Evolutionary conservation across 1,140 invertebrate species (phyloP).

Genomic region (Aphidius gifuensis): DNA sequence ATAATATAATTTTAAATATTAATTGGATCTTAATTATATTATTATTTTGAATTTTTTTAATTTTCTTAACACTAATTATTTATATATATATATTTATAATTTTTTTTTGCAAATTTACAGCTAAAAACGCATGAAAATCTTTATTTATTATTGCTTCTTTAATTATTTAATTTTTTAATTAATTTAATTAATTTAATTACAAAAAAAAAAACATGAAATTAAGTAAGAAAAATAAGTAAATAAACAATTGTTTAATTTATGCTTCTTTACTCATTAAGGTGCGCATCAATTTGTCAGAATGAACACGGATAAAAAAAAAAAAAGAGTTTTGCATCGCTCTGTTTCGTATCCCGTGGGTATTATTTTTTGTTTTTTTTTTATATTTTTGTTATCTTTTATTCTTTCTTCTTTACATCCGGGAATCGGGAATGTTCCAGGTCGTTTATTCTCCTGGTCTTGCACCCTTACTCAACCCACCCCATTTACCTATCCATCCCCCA

Average conservation of each 20-base stretch:
- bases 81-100: not conserved
- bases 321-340: slow-evolving; percentile 3
- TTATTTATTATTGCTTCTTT: not conserved
- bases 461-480: too few species aligned
- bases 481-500: not conserved
- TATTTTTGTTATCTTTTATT: too few species aligned
- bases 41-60: not conserved
- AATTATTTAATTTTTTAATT: too few species aligned
- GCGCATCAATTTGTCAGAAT: slow-evolving; percentile 9
- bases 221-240: too few species aligned
- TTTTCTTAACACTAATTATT: not conserved
- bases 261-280: not conserved
- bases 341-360: not conserved
- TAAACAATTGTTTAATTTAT: too few species aligned
- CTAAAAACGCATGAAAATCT: not conserved
- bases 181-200: too few species aligned
- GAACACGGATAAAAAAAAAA: not conserved
- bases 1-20: slow-evolving; percentile 25
- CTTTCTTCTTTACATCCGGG: slow-evolving; percentile 1
- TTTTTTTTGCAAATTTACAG: slow-evolving; percentile 13
- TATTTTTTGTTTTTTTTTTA: too few species aligned
- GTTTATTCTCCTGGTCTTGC: not conserved
- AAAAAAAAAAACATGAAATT: too few species aligned
- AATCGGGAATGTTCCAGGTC: slow-evolving; percentile 7
- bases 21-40: slow-evolving; percentile 10